These are phyloP conservation scores for Montifringilla adamsi DNA, from an alignment of 2,113 vertebrate species.

Conservation along the genomic window DNA sequence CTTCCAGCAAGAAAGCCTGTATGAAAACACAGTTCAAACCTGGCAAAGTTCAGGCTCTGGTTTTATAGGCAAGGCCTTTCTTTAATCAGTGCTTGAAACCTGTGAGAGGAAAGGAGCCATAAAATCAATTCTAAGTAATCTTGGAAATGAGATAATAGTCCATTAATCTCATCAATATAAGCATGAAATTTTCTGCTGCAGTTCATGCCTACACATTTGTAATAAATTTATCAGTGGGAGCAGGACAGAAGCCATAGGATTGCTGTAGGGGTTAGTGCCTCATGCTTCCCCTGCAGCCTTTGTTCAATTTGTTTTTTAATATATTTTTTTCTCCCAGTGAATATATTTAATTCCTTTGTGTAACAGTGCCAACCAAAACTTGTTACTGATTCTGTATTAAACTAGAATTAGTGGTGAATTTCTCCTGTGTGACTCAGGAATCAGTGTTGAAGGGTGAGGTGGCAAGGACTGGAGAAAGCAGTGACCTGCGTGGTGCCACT, in stretches of 20 bases:
- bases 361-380: not conserved
- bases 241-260: not conserved
- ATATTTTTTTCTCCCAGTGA: not conserved
- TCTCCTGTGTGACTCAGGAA: not conserved
- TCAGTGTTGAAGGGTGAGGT: not conserved
- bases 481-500: not conserved
- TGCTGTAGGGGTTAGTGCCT: not conserved
- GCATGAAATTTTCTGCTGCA: slow-evolving; percentile 19
- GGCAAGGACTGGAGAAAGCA: not conserved
- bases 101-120: not conserved
- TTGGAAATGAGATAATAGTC: slow-evolving; percentile 41
- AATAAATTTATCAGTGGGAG: not conserved
- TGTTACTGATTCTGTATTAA: not conserved
- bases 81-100: not conserved
- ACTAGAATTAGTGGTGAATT: not conserved
- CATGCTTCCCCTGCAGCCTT: not conserved
- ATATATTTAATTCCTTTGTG: not conserved
- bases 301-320: not conserved
- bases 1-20: not conserved
- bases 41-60: not conserved
- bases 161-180: slow-evolving; percentile 40
- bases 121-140: slow-evolving; percentile 31
- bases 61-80: not conserved
- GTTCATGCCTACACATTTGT: not conserved
- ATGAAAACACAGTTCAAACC: not conserved